A percentile compares a stretch with the other conserved stretches of the same genome.
Evolutionary conservation across 2,113 vertebrate species (phyloP).

Genomic region (Muscicapa adusta): DNA sequence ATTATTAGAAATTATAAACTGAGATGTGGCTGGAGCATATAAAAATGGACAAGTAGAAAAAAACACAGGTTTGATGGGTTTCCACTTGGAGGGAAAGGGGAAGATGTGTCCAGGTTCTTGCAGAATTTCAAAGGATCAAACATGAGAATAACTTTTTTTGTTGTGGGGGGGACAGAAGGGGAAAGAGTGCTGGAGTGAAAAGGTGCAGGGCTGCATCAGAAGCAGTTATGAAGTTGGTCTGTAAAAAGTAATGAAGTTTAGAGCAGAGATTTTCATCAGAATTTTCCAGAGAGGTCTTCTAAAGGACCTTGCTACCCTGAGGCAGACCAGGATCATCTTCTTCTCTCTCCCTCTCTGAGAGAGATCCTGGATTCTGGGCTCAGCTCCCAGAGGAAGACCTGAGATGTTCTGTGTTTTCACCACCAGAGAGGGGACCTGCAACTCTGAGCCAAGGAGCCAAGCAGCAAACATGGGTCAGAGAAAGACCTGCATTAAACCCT

Average conservation of each 20-base stretch:
- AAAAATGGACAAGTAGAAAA: conserved; percentile 38
- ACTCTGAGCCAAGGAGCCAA: not conserved
- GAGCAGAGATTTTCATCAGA: not conserved
- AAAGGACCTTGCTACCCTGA: not conserved
- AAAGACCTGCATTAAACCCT: not conserved
- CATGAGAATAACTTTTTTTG: not conserved
- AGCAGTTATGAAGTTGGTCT: not conserved
- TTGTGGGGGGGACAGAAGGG: fast-evolving
- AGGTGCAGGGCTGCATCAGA: not conserved
- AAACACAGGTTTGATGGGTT: not conserved
- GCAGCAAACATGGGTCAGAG: not conserved
- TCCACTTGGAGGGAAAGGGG: not conserved
- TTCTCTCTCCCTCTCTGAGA: not conserved
- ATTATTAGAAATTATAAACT: conserved; percentile 69
- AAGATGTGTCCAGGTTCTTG: not conserved
- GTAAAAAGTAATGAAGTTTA: not conserved
- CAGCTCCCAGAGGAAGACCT: not conserved
- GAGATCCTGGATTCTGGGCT: not conserved
- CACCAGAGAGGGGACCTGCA: not conserved
- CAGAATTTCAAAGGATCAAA: not conserved
- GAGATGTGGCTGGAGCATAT: conserved; percentile 35
- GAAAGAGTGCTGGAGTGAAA: not conserved
- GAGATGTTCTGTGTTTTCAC: not conserved
- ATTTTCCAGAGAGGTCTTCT: not conserved
- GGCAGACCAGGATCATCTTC: not conserved